Evolutionary conservation across 2,888 invertebrate genomes (phyloP).

Genomic region (Frankliniella intonsa): DNA sequence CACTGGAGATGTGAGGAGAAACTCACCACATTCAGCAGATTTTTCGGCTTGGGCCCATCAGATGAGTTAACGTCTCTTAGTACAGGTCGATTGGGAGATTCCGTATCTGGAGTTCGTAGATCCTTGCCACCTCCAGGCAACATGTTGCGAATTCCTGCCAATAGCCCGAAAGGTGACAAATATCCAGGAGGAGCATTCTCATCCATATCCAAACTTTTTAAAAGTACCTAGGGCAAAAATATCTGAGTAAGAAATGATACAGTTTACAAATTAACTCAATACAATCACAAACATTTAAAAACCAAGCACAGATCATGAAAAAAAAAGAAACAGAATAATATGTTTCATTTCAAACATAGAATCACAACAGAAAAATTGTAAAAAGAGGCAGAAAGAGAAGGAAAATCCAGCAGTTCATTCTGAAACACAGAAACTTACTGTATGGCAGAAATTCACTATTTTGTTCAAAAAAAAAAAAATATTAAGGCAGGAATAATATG

Average conservation of each 20-base stretch:
- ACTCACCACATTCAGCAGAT: too few species aligned
- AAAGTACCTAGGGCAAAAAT: neutral
- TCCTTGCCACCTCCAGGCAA: neutral
- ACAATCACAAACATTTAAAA: neutral
- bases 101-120: neutral
- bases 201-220: neutral
- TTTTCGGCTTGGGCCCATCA: neutral
- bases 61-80: neutral
- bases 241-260: neutral
- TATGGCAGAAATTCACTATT: neutral
- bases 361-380: neutral
- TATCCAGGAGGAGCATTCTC: neutral
- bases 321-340: too few species aligned
- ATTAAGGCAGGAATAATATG: neutral
- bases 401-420: too few species aligned
- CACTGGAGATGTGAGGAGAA: too few species aligned
- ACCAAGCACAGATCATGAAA: too few species aligned
- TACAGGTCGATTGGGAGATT: neutral
- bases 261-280: neutral
- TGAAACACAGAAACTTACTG: neutral
- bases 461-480: neutral
- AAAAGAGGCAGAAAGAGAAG: too few species aligned
- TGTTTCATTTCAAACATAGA: neutral
- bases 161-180: conserved; percentile 1
- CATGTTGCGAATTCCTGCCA: neutral